Evolutionary conservation across 1,140 invertebrate genomes (phyloP).

Genomic region (Cherax destructor): DNA sequence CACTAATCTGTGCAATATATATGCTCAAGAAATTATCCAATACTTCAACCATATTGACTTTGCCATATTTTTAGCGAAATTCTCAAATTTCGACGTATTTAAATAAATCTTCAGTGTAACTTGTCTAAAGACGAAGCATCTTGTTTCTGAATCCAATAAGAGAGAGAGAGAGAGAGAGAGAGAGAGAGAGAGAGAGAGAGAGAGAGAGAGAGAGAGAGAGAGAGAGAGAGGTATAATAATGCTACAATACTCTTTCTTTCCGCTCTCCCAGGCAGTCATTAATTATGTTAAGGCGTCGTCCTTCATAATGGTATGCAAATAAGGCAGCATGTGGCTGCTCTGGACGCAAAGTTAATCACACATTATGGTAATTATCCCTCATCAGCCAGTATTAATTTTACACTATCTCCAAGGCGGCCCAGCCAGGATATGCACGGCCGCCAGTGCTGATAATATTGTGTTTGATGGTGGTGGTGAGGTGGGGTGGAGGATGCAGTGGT

Average conservation of each 20-base stretch:
- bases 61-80: no score
- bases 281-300: slow-evolving; percentile 12
- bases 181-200: no score
- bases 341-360: slow-evolving; percentile 37
- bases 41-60: no score
- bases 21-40: no score
- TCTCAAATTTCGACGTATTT: no score
- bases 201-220: no score
- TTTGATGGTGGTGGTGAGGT: not conserved
- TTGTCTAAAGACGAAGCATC: no score
- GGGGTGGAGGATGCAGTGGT: not conserved
- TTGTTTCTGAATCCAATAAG: no score
- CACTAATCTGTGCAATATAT: no score
- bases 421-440: not conserved
- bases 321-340: slow-evolving; percentile 24
- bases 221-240: no score
- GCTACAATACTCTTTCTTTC: not conserved
- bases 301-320: slow-evolving; percentile 49
- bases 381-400: slow-evolving; percentile 34
- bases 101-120: no score
- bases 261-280: slow-evolving; percentile 18
- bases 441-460: no score
- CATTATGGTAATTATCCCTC: slow-evolving; percentile 46
- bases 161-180: not conserved
- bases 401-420: slow-evolving; percentile 11